These are phyloP conservation scores for Heliconius ismenius DNA, from an alignment of 2,888 invertebrate genomes.

Conservation along the genomic window DNA sequence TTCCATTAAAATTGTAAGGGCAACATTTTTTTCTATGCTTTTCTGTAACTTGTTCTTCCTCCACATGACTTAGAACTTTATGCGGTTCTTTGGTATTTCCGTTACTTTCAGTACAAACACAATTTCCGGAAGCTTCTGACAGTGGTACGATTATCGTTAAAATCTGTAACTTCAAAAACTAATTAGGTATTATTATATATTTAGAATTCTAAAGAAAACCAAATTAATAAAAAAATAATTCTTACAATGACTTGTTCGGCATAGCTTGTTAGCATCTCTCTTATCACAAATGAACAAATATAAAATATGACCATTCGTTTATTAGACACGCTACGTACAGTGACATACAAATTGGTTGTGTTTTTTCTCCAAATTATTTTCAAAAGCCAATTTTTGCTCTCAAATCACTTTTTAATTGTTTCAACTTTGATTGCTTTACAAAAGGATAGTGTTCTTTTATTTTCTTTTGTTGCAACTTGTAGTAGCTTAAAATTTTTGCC, in stretches of 20 bases:
- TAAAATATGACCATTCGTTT: slow-evolving; percentile 55
- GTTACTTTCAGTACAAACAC: slow-evolving; percentile 30
- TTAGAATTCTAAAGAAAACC: not conserved
- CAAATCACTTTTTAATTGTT: slow-evolving; percentile 44
- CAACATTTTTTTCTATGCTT: slow-evolving; percentile 58
- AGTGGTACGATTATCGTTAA: slow-evolving; percentile 42
- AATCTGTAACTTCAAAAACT: slow-evolving; percentile 49
- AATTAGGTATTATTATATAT: not conserved
- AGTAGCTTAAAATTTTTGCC: slow-evolving; percentile 45
- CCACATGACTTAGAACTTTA: slow-evolving; percentile 24
- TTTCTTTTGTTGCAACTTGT: slow-evolving; percentile 34
- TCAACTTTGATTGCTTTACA: slow-evolving; percentile 44
- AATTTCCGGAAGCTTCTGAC: slow-evolving; percentile 43
- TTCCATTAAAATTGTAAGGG: slow-evolving; percentile 65
- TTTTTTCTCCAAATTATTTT: not conserved
- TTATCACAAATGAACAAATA: slow-evolving; percentile 55
- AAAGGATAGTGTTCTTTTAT: slow-evolving; percentile 35
- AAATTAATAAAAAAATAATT: slow-evolving; percentile 34
- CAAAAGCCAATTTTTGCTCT: slow-evolving; percentile 37
- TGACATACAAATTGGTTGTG: slow-evolving; percentile 13
- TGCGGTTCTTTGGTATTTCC: not conserved
- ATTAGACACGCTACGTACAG: slow-evolving; percentile 46
- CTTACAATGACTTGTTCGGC: slow-evolving; percentile 58
- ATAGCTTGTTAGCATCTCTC: slow-evolving; percentile 57
- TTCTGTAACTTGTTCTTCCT: slow-evolving; percentile 31